Base-by-base conservation (phyloP, 2,113 vertebrate genomes). In the Hypomesus transpacificus region DNA sequence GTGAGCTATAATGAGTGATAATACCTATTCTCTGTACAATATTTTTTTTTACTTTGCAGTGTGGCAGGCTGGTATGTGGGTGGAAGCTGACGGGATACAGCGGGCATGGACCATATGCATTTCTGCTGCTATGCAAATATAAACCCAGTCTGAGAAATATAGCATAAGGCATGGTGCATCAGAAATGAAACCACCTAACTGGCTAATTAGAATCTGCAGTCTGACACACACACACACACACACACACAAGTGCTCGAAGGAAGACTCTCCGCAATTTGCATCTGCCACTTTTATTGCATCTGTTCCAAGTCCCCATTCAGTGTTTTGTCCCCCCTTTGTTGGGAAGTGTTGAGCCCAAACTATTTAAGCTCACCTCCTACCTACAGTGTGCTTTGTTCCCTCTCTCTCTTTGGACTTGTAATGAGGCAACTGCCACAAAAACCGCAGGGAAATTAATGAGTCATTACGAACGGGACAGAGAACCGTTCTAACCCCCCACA, bases 311-410 rank as follows among this genome's bases (percentile, higher is more conserved):
- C 87, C 90, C 90, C 87, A 91, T 91, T 93, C 91, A 92, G 73
- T 39, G 75, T 82, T 88, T 88, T 87, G 86, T 84, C 79, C 82
- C 78, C 85, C 82, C 85, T 88, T 92, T 90, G 88, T 90, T 85
- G 84, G 82, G 79, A 82, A 89, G 90, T 92, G 88, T 92, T 91
- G 93, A 94, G 90, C 90, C 89, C 92, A 93, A 94, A 94, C 96
- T 96, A 96, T 95, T 97, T 97, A 97, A 95, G 93, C 93, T 95
- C 94, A 94, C 95, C 95, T 97, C 95, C 95, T 96, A 95, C 94
- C 94, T 96, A 94, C 94, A 92, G 90, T 75, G 85, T 77, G 91
- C 93, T 95, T 96, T 96, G 93, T 98, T 93, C 94, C 82, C 87
- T 85, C 90, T 90, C 93, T n/a, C 95, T 95, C 94, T 95, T 94